Evolutionary conservation across 2,113 vertebrate genomes (phyloP), one percentile per base, ranked within the genome.

Genomic region (Hippocampus comes): DNA sequence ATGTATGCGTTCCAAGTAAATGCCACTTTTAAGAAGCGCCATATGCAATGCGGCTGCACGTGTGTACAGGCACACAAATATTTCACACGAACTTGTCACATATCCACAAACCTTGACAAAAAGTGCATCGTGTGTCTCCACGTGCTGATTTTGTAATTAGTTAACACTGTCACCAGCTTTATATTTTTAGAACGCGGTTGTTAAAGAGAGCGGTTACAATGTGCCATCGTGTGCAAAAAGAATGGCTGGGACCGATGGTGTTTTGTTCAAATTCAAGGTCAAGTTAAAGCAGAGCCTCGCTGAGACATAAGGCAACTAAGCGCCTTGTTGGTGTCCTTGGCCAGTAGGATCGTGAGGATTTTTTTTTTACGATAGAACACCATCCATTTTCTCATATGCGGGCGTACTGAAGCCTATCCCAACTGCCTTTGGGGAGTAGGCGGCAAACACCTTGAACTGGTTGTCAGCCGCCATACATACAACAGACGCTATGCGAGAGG

Each of bases 21-120:
- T 69, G 68, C 68, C 15, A 71, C 53, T 70, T 60, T 63, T 71
- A 18, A 27, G 67, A 73, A 67, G 15, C 38, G 57, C 8, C 21
- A 17, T 3, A 43, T 34, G 9, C 11, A 11, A 10, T 30, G 57
- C 57, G 25, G 14, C 25, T 4, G 38, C 20, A 6, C 63, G 20
- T 63, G n/a, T 38, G 34, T 59, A 4, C 15, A 42, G n/a, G 55
- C 23, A 15, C n/a, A 5, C 69, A 9, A 60, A 71, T 68, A 79
- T 82, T 88, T 89, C 84, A 86, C 88, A 88, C 30, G 3, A 10
- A 38, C 74, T 60, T 71, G 81, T 75, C 73, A 88, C 80, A 90
- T 84, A 84, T 78, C 76, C 75, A 76, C 68, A 73, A 68, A 34
- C 41, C 48, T 34, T 56, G 81, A 71, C 80, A 85, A 70, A 75